Evolutionary conservation across 2,113 vertebrate species (phyloP).

Genomic region (Xiphophorus couchianus): DNA sequence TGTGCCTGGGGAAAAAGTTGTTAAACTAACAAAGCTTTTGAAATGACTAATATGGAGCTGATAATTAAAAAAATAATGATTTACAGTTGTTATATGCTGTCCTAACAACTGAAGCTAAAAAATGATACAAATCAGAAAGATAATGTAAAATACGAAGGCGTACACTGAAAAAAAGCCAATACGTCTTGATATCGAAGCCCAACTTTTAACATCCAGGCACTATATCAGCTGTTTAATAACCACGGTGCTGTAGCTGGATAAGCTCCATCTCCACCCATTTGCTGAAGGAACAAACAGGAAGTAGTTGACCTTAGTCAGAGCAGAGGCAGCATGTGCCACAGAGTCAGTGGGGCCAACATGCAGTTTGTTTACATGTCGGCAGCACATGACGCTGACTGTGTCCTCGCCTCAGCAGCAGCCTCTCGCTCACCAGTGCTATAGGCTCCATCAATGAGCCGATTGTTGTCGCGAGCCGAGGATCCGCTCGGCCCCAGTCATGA

Average conservation of each 20-base stretch:
- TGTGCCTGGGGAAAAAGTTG: no score
- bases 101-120: not conserved
- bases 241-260: not conserved
- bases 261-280: not conserved
- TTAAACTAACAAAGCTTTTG: no score
- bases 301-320: constrained; percentile 53
- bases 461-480: constrained; percentile 47
- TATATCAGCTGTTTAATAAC: not conserved
- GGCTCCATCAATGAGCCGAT: constrained; percentile 50
- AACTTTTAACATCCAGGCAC: not conserved
- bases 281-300: constrained; percentile 29
- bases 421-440: constrained; percentile 34
- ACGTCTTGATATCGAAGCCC: not conserved
- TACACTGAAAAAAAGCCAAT: no score
- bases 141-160: not conserved
- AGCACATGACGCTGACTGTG: constrained; percentile 57
- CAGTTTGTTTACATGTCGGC: constrained; percentile 61
- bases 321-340: constrained; percentile 52
- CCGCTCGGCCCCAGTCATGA: constrained; percentile 45
- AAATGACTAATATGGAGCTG: not conserved
- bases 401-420: constrained; percentile 20
- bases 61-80: not conserved
- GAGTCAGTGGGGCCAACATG: constrained; percentile 53
- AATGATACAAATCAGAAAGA: not conserved
- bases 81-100: not conserved